phyloP scores from a whole-genome alignment of 2,888 invertebrate genomes.

The Nesidiocoris tenuis region DNA sequence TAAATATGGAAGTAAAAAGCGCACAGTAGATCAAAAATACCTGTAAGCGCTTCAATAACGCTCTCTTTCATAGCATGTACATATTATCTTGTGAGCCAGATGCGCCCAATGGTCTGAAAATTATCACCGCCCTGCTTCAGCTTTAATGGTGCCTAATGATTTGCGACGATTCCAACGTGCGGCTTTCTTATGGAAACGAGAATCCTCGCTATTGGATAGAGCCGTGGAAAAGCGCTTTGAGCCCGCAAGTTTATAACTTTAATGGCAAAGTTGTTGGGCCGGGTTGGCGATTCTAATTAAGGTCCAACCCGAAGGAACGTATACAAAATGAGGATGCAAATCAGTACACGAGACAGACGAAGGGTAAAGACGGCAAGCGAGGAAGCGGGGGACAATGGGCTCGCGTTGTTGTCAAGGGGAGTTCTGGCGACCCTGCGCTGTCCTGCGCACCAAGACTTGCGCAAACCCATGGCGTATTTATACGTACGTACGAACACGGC shows the following conservation, averaged over 20 bases:
- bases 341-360: constrained; percentile 44
- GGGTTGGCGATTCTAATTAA: constrained; percentile 43
- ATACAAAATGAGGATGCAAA: constrained; percentile 45
- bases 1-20: too few species aligned
- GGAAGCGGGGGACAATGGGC: constrained; percentile 31
- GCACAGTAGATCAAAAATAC: too few species aligned
- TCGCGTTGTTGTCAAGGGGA: constrained; percentile 34
- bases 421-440: constrained; percentile 7
- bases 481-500: neutral
- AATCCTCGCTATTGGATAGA: neutral
- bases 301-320: constrained; percentile 29
- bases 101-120: too few species aligned
- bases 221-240: constrained; percentile 13
- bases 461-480: neutral
- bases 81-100: too few species aligned
- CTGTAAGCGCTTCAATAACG: too few species aligned
- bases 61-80: too few species aligned
- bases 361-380: constrained; percentile 21
- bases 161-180: too few species aligned
- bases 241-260: constrained; percentile 33
- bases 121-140: too few species aligned
- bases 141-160: too few species aligned
- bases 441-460: neutral
- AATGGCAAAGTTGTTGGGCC: constrained; percentile 39
- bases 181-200: neutral